Conservation (phyloP, 1,140 invertebrate species). For the Drosophila bifasciata region DNA sequence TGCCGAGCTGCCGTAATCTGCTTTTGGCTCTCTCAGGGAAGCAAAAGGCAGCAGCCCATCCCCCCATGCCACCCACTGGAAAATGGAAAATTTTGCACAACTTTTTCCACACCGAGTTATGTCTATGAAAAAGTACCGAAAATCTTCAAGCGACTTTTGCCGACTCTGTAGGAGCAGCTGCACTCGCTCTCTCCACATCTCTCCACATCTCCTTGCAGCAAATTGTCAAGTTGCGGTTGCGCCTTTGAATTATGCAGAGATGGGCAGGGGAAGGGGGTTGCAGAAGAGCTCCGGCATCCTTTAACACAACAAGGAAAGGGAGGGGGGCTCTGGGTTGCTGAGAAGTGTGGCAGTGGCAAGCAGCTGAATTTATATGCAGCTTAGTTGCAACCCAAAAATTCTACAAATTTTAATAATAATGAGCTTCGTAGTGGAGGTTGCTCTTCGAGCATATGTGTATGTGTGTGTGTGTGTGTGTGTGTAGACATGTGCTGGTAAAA, state of each 20-base stretch:
- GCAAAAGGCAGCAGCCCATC: no score
- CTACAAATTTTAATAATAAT: constrained; percentile 81
- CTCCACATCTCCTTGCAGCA: constrained; percentile 57
- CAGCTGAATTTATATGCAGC: constrained; percentile 80
- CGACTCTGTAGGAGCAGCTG: constrained; percentile 26
- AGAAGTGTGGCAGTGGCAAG: constrained; percentile 24
- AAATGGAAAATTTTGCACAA: constrained; percentile 41
- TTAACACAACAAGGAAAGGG: constrained; percentile 46
- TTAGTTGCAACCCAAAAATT: constrained; percentile 81
- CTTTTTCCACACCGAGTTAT: constrained; percentile 60
- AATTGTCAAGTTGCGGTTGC: constrained; percentile 81
- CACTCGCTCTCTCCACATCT: constrained; percentile 46
- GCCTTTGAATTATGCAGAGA: constrained; percentile 76
- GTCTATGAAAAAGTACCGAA: constrained; percentile 56
- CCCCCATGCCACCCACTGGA: no score
- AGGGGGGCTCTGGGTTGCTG: not conserved
- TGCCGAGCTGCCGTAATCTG: no score
- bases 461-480: constrained; percentile 30
- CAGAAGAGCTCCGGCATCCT: constrained; percentile 48
- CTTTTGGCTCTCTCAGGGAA: no score
- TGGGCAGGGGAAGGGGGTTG: constrained; percentile 30
- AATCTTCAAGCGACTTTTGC: constrained; percentile 53
- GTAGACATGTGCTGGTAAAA: constrained; percentile 66
- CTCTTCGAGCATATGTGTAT: not conserved
- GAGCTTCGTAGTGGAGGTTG: constrained; percentile 40